These are phyloP conservation scores for Andrena trimmerana DNA, from an alignment of 2,888 invertebrate genomes.

Conservation along the genomic window DNA sequence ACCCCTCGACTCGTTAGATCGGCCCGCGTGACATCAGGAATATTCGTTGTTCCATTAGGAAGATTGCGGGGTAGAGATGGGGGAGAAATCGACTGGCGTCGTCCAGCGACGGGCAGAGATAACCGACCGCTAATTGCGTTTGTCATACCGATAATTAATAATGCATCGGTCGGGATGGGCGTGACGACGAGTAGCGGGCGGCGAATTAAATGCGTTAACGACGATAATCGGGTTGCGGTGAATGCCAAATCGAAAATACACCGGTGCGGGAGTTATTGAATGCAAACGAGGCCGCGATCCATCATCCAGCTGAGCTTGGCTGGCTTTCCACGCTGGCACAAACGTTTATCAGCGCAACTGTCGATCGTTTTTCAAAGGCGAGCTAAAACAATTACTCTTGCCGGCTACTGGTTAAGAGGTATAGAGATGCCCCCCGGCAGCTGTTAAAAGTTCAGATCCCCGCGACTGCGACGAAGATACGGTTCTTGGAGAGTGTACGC, in stretches of 20 bases:
- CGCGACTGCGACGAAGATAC: not conserved
- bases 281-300: constrained; percentile 72
- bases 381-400: not conserved
- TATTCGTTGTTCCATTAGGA: constrained; percentile 60
- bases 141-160: constrained; percentile 75
- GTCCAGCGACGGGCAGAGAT: constrained; percentile 33
- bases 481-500: not conserved
- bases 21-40: constrained; percentile 40
- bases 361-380: constrained; percentile 10
- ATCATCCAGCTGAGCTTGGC: constrained; percentile 64
- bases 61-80: constrained; percentile 33
- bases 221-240: constrained; percentile 73
- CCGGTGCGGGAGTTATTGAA: constrained; percentile 71
- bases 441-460: not conserved
- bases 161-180: constrained; percentile 66
- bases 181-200: constrained; percentile 61
- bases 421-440: too few species aligned
- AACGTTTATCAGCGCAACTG: constrained; percentile 51
- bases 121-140: constrained; percentile 71
- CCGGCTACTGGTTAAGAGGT: not conserved
- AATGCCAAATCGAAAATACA: constrained; percentile 75
- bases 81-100: constrained; percentile 51
- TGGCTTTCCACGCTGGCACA: constrained; percentile 60
- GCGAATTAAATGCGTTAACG: constrained; percentile 76
- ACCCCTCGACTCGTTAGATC: constrained; percentile 29